These are phyloP conservation scores for Temnothorax curvispinosus DNA, from an alignment of 1,140 invertebrate genomes.

Conservation along the genomic window DNA sequence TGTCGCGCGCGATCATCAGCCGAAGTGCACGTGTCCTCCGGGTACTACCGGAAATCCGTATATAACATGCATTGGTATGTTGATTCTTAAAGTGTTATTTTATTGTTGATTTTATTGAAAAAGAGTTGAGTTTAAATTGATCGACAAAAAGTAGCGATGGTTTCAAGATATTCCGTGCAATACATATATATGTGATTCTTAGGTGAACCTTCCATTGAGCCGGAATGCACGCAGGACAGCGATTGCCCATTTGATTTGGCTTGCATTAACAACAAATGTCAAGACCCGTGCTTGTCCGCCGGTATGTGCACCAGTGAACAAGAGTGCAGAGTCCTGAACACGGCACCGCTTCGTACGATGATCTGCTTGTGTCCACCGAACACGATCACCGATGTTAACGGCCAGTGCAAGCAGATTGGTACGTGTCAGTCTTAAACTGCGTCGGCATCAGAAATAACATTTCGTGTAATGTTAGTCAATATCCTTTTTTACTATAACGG, in stretches of 20 bases:
- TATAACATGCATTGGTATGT: conserved; percentile 88
- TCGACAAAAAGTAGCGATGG: background rate
- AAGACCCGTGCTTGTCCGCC: conserved; percentile 90
- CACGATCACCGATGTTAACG: conserved; percentile 88
- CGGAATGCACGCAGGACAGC: conserved; percentile 90
- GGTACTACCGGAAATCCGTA: conserved; percentile 93
- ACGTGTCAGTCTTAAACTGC: conserved; percentile 50
- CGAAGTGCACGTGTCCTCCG: conserved; percentile 91
- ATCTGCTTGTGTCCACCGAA: conserved; percentile 93
- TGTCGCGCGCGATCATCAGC: conserved; percentile 90
- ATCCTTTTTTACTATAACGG: background rate
- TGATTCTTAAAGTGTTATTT: conserved; percentile 50
- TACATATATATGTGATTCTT: conserved; percentile 1
- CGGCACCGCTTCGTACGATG: conserved; percentile 91
- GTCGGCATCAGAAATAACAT: background rate
- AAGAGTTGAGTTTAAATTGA: conserved; percentile 20
- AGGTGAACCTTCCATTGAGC: conserved; percentile 76
- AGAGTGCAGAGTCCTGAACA: conserved; percentile 92
- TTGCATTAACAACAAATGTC: conserved; percentile 92
- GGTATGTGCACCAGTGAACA: conserved; percentile 91
- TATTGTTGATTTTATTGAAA: background rate
- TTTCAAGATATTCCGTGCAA: background rate
- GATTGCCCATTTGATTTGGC: conserved; percentile 91
- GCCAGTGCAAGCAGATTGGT: conserved; percentile 88
- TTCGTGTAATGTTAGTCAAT: background rate